Evolutionary conservation across 2,888 invertebrate species (phyloP), one percentile per base, ranked within the genome.

Genomic region (Lasioglossum figueresi): DNA sequence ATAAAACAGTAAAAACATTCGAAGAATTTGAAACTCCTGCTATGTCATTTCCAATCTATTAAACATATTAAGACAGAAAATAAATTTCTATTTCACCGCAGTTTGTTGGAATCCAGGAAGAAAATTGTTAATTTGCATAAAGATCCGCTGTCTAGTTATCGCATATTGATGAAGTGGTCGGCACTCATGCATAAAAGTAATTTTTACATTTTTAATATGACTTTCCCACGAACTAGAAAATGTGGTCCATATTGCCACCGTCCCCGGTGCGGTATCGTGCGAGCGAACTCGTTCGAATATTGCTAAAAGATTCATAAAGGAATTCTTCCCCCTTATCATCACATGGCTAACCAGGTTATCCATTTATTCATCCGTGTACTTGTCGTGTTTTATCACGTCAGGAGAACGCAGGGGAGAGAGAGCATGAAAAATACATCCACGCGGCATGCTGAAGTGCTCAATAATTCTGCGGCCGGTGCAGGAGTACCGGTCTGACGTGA

Each of bases 391-490:
- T 78, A 81, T 70, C 75, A 31, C 52, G 63, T 76, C 31, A 2
- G 66, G 14, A 19, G 37, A 34, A 76, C n/a, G 43, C 31, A 16
- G 56, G 66, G 14, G 43, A 71, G 59, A 56, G 73, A 56, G 68
- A 70, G 68, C 23, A 71, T 73, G 78, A 85, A 80, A 80, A 74
- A 84, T 84, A 72, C 45, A 87, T 83, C 34, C 34, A 40, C 45
- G 48, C 27, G 73, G 34, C 80, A 70, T 63, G 76, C 59, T 45
- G 31, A 66, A 79, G 70, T 70, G 79, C 40, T 80, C 83, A 80
- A 86, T 88, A 88, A 86, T 84, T 82, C 79, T 70, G 66, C 68
- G 84, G 76, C 63, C 52, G 70, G 14, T 48, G 77, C 56, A 72
- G 77, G 68, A 78, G 48, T 59, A 23, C 19, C 70, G 75, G 37